Percentiles rank a stretch among this genome's conserved stretches.
These are phyloP conservation scores for Stomorhina lunata DNA, from an alignment of 2,888 invertebrate species.

Conservation along the genomic window DNA sequence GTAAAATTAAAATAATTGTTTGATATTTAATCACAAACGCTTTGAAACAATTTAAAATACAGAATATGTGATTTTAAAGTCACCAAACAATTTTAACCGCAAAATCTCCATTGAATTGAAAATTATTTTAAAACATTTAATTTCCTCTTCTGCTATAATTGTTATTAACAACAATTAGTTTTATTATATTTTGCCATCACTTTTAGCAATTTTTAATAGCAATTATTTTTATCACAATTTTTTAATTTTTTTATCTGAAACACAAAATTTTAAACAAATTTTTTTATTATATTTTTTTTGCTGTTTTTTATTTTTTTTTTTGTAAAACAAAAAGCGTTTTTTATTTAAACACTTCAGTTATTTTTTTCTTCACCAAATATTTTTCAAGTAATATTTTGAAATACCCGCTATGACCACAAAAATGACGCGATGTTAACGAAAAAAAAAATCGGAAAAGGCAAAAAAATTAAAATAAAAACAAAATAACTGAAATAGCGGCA, in stretches of 20 bases:
- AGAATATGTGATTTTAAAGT: conserved; percentile 43
- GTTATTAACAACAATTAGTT: no score
- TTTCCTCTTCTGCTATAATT: no score
- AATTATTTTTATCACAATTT: background rate
- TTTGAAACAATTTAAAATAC: conserved; percentile 40
- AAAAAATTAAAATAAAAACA: background rate
- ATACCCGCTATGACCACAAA: background rate
- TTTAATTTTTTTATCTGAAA: background rate
- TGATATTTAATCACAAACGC: no score
- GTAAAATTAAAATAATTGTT: no score
- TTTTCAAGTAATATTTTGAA: conserved; percentile 6
- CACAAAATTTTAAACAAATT: background rate
- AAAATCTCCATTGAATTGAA: conserved; percentile 44
- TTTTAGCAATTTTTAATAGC: background rate
- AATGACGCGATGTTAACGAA: conserved; percentile 3
- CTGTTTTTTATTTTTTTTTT: no score
- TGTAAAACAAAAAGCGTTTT: conserved; percentile 27
- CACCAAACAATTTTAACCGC: conserved; percentile 40
- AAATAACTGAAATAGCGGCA: conserved; percentile 33
- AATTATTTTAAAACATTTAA: conserved; percentile 5
- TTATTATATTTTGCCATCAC: background rate
- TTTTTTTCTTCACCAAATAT: background rate
- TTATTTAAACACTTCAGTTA: background rate
- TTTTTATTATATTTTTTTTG: no score
- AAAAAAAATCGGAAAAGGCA: background rate